Percentiles rank a stretch among this genome's conserved stretches.
Conservation (phyloP, 2,113 vertebrate genomes). For the Crotalus horridus region DNA sequence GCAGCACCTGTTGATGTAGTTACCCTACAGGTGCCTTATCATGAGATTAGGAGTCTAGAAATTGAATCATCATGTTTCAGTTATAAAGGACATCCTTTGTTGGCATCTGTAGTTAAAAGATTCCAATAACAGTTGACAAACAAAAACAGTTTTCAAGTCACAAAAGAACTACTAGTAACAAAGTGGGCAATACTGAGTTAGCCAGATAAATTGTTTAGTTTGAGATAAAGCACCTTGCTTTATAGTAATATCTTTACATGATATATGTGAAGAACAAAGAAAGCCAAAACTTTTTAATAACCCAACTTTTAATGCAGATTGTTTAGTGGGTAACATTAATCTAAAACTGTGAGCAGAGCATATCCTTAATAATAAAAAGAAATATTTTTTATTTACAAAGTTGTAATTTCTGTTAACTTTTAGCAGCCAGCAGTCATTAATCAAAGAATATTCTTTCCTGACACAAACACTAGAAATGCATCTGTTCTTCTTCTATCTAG, state of each 20-base stretch:
- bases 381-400: conserved; percentile 2
- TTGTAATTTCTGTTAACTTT: neutral
- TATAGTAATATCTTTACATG: neutral
- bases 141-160: neutral
- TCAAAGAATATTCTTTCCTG: neutral
- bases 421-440: neutral
- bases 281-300: neutral
- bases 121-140: neutral
- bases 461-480: neutral
- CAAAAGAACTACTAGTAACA: neutral
- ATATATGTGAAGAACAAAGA: neutral
- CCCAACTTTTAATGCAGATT: neutral
- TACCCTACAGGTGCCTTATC: neutral
- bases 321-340: neutral
- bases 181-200: neutral
- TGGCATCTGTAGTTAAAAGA: neutral
- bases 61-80: neutral
- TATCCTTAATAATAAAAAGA: neutral
- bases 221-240: neutral
- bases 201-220: neutral
- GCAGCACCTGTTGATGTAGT: neutral
- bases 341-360: neutral
- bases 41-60: neutral
- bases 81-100: neutral
- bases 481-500: neutral